These are phyloP conservation scores for Ostrea edulis DNA, from an alignment of 1,140 invertebrate genomes.

Conservation along the genomic window DNA sequence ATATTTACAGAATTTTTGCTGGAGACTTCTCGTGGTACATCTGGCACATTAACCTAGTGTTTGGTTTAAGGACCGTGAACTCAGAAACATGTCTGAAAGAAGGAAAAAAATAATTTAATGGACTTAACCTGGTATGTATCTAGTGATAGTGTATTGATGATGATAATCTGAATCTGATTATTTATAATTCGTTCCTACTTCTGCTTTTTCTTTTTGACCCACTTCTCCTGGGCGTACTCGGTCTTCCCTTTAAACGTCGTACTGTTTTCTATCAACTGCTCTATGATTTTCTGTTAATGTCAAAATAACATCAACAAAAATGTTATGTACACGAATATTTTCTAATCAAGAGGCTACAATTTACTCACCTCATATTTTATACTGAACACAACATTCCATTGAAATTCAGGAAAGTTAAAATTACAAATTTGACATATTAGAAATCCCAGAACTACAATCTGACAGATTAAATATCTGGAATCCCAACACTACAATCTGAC, in stretches of 20 bases:
- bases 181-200: conserved; percentile 85
- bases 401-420: too few species aligned
- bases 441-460: too few species aligned
- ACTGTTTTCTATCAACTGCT: conserved; percentile 92
- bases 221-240: conserved; percentile 95
- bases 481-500: not conserved
- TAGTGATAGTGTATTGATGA: not conserved
- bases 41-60: conserved; percentile 86
- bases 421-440: too few species aligned
- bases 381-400: too few species aligned
- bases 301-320: not conserved
- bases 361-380: too few species aligned
- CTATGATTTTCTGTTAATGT: conserved; percentile 89
- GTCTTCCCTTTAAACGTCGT: conserved; percentile 90
- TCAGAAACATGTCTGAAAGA: conserved; percentile 64
- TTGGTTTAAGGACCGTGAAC: conserved; percentile 83
- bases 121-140: not conserved
- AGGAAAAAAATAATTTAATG: not conserved
- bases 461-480: too few species aligned
- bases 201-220: conserved; percentile 94
- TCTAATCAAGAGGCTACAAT: too few species aligned
- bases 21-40: conserved; percentile 89
- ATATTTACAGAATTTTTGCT: conserved; percentile 83
- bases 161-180: not conserved
- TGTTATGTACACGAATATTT: not conserved